These are phyloP conservation scores for Ammospiza maritima DNA, from an alignment of 2,797 vertebrate genomes.

Conservation along the genomic window DNA sequence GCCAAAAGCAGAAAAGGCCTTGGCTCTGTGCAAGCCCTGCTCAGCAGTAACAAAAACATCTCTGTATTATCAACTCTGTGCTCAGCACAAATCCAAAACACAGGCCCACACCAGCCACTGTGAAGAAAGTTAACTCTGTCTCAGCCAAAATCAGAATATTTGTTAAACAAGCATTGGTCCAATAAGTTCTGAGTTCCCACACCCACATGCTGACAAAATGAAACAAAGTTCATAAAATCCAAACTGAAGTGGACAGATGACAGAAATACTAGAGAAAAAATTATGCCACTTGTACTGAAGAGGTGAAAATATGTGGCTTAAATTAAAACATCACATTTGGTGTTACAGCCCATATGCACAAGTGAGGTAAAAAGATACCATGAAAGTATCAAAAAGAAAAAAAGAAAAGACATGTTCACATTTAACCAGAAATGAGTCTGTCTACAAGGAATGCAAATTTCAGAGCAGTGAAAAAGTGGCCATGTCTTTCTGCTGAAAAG, in stretches of 20 bases:
- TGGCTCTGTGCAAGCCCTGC: neutral
- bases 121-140: neutral
- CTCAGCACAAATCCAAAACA: neutral
- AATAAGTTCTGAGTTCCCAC: neutral
- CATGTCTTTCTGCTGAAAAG: neutral
- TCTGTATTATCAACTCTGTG: neutral
- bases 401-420: neutral
- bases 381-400: neutral
- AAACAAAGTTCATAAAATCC: neutral
- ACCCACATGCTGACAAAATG: neutral
- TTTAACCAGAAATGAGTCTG: neutral
- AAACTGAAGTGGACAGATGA: neutral
- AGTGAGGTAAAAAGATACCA: neutral
- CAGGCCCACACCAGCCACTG: neutral
- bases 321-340: neutral
- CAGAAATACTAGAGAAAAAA: neutral
- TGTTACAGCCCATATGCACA: neutral
- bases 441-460: constrained; percentile 21
- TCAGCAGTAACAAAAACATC: neutral
- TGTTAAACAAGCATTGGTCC: neutral
- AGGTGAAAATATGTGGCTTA: neutral
- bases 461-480: neutral
- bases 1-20: neutral
- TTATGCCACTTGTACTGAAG: neutral
- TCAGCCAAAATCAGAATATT: neutral